Conservation (phyloP, 2,113 vertebrate species). For the Murina feae region DNA sequence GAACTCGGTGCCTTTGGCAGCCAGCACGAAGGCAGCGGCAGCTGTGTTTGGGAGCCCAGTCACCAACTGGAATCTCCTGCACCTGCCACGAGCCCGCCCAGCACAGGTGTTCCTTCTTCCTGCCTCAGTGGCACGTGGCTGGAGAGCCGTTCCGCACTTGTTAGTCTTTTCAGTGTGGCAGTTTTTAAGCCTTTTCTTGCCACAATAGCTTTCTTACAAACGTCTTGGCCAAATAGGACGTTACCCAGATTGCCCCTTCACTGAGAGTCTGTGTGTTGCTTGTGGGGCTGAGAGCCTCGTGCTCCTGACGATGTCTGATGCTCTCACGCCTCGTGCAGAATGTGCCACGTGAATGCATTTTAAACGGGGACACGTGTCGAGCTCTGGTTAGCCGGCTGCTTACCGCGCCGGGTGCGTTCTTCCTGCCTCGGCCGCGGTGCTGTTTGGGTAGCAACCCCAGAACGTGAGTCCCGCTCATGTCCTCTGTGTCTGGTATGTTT, state of each 20-base stretch:
- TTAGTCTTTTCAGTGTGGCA: not conserved
- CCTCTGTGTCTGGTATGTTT: slow-evolving; percentile 36
- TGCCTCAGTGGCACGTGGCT: slow-evolving; percentile 53
- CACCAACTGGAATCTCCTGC: slow-evolving; percentile 13
- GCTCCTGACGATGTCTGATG: slow-evolving; percentile 56
- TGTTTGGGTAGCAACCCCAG: slow-evolving; percentile 53
- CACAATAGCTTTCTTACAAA: slow-evolving; percentile 60
- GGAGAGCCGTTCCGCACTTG: slow-evolving; percentile 49
- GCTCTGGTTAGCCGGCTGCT: slow-evolving; percentile 66
- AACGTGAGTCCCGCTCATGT: slow-evolving; percentile 20
- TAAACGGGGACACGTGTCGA: slow-evolving; percentile 54
- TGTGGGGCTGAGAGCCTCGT: slow-evolving; percentile 59
- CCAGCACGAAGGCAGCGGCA: not conserved
- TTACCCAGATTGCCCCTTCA: slow-evolving; percentile 60
- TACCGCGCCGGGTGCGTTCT: slow-evolving; percentile 38
- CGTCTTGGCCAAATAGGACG: slow-evolving; percentile 49
- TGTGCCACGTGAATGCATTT: slow-evolving; percentile 50
- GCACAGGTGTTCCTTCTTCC: not conserved
- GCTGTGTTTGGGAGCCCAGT: slow-evolving; percentile 44
- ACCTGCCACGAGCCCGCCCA: not conserved
- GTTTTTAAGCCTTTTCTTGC: slow-evolving; percentile 62
- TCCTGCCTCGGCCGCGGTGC: slow-evolving; percentile 42
- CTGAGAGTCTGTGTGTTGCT: slow-evolving; percentile 59
- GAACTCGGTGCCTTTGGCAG: not conserved
- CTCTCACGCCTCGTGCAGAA: slow-evolving; percentile 59